Conservation (phyloP, 2,888 invertebrate genomes). For the Oscheius sp. region DNA sequence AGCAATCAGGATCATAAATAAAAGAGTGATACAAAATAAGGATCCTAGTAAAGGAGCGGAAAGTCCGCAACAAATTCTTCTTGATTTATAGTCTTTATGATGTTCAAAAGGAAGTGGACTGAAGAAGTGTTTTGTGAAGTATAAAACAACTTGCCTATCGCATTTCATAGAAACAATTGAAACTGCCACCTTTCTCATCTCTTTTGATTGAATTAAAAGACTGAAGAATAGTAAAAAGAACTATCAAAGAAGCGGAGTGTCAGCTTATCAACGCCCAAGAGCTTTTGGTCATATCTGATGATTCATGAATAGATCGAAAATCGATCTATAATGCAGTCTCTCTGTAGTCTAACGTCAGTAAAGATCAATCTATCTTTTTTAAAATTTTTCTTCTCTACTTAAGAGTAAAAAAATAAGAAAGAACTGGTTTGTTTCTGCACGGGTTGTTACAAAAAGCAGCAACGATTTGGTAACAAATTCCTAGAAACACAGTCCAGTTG, state of each 20-base stretch:
- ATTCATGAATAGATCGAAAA: too few relatives aligned
- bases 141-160: not conserved
- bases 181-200: not conserved
- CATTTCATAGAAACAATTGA: slow-evolving; percentile 8
- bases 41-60: not conserved
- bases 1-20: slow-evolving; percentile 2
- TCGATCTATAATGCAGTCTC: too few relatives aligned
- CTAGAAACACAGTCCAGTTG: not conserved
- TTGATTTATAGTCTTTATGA: not conserved
- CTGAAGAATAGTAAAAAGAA: too few relatives aligned
- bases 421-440: not conserved
- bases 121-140: not conserved
- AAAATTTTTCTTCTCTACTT: too few relatives aligned
- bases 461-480: not conserved
- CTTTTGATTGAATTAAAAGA: too few relatives aligned
- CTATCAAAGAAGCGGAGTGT: too few relatives aligned
- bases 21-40: not conserved
- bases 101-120: slow-evolving; percentile 3
- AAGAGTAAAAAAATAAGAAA: too few relatives aligned
- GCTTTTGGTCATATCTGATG: too few relatives aligned
- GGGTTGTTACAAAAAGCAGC: too few relatives aligned
- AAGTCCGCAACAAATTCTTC: not conserved
- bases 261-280: too few relatives aligned
- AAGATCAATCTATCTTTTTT: too few relatives aligned
- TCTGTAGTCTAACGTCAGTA: too few relatives aligned